These are phyloP conservation scores for Poeciliopsis infans DNA, from an alignment of 2,797 vertebrate genomes.

Conservation along the genomic window DNA sequence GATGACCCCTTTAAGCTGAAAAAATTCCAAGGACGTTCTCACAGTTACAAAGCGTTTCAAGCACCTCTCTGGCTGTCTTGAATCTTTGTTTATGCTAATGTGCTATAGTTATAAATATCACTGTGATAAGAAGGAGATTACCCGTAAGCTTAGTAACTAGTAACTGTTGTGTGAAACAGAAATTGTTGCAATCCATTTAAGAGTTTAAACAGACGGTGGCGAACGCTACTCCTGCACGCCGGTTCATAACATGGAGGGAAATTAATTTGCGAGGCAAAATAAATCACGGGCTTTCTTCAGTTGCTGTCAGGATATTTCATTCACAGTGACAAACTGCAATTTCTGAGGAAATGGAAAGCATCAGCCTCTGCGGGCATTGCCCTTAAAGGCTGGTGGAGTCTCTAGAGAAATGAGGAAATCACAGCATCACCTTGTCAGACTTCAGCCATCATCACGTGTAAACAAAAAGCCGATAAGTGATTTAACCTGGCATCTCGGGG, in stretches of 20 bases:
- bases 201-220: not conserved
- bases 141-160: not conserved
- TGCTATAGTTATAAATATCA: not conserved
- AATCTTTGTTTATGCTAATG: not conserved
- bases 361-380: not conserved
- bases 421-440: not conserved
- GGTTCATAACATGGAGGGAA: not conserved
- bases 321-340: not conserved
- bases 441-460: not conserved
- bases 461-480: not conserved
- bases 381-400: not conserved
- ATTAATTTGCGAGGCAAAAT: constrained; percentile 4
- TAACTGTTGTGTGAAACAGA: not conserved
- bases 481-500: not conserved
- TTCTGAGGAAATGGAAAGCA: not conserved
- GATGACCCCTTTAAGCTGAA: not conserved
- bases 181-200: not conserved
- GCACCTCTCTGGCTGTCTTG: not conserved
- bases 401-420: not conserved
- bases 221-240: not conserved
- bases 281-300: not conserved
- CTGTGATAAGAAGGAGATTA: not conserved
- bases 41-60: not conserved
- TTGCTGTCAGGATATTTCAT: not conserved
- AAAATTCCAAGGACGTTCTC: not conserved